A percentile compares a stretch with the other conserved stretches of the same genome.
Evolutionary conservation across 2,888 invertebrate species (phyloP).

Genomic region (Orchestes rusci): DNA sequence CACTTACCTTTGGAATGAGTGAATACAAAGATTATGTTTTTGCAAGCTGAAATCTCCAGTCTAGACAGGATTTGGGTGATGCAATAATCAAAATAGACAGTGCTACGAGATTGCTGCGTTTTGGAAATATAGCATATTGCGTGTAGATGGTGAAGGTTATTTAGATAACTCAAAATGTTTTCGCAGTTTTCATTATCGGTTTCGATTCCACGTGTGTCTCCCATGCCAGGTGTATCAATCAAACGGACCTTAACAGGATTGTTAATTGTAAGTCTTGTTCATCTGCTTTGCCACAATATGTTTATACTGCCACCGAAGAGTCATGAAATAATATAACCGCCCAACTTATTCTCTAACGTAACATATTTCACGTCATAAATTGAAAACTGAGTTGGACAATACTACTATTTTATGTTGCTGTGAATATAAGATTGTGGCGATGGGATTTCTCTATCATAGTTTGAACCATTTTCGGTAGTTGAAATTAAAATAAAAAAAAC

Average conservation of each 20-base stretch:
- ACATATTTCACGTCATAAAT: no score
- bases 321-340: not conserved
- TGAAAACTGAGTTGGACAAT: no score
- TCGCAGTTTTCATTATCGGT: constrained; percentile 35
- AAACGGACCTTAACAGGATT: constrained; percentile 34
- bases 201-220: constrained; percentile 30
- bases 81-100: constrained; percentile 37
- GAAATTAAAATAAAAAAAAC: no score
- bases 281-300: no score
- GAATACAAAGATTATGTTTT: constrained; percentile 39
- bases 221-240: constrained; percentile 39
- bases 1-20: constrained; percentile 33
- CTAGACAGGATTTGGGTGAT: constrained; percentile 37
- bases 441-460: no score
- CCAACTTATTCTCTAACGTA: not conserved
- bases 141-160: constrained; percentile 34
- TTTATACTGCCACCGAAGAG: no score
- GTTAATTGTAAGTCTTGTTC: no score
- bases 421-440: no score
- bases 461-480: no score
- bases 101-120: constrained; percentile 34
- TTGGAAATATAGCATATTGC: constrained; percentile 37
- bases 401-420: no score
- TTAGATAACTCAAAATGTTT: constrained; percentile 34
- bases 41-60: constrained; percentile 36